Percentiles rank a stretch among this genome's conserved stretches.
Evolutionary conservation across 2,888 invertebrate genomes (phyloP).

Genomic region (Scaptomyza caliginosa): DNA sequence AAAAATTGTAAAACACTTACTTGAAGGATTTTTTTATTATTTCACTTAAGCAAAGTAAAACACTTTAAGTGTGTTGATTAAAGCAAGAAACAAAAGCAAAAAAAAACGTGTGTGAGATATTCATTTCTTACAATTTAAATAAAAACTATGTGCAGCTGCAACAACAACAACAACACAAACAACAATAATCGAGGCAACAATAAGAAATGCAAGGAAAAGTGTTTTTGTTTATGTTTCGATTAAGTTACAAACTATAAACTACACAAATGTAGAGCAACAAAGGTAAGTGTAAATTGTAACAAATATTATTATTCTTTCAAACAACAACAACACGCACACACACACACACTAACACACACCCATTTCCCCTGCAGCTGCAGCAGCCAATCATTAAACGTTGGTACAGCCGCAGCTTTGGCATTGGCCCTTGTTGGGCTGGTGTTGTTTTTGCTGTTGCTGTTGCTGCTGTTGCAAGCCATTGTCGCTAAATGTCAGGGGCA

Average conservation of each 20-base stretch:
- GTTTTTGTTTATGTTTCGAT: slow-evolving; percentile 57
- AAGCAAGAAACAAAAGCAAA: too few species aligned
- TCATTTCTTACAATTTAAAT: background rate
- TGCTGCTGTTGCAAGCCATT: slow-evolving; percentile 36
- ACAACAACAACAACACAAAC: slow-evolving; percentile 12
- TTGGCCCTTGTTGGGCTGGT: too few species aligned
- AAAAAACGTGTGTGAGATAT: slow-evolving; percentile 18
- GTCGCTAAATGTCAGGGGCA: slow-evolving; percentile 77
- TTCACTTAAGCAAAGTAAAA: background rate
- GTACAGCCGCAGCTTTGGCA: slow-evolving; percentile 54
- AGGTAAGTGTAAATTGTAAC: slow-evolving; percentile 39
- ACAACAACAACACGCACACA: slow-evolving; percentile 24
- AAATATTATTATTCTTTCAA: background rate
- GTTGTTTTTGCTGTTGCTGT: slow-evolving; percentile 13
- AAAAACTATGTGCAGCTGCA: slow-evolving; percentile 35
- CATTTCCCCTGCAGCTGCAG: slow-evolving; percentile 37
- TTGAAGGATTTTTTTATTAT: slow-evolving; percentile 22
- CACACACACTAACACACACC: background rate
- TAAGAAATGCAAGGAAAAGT: slow-evolving; percentile 42
- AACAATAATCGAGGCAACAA: slow-evolving; percentile 14
- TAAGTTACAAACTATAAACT: slow-evolving; percentile 32
- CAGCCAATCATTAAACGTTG: slow-evolving; percentile 65
- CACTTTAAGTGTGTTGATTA: slow-evolving; percentile 6
- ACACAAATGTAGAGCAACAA: slow-evolving; percentile 61
- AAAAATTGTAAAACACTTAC: slow-evolving; percentile 24